Base-by-base conservation (phyloP, 2,797 vertebrate species). In the Vultur gryphus region DNA sequence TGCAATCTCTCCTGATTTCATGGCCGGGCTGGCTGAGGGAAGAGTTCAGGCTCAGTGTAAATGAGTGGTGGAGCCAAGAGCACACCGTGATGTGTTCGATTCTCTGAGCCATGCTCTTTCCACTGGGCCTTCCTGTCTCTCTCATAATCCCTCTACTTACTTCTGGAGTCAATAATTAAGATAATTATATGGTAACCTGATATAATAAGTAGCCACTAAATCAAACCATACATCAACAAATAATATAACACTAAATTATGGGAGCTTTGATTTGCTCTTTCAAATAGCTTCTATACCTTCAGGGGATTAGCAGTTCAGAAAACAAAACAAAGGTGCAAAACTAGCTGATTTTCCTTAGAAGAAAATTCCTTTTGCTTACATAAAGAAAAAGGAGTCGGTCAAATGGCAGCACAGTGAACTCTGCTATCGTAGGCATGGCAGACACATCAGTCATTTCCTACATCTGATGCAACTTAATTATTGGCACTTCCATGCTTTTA, bases 161-260 rank as follows among this genome's bases (percentile, higher is more conserved):
- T 94, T 94, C 65, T 96, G 43, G 72, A 97, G 94, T 95, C 89
- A 92, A 94, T 94, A 96, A 97, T 96, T 95, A 97, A 90, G 94
- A 93, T 96, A 96, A 96, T 96, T 96, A 97, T 81, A 97, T 75
- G 84, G 97, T 97, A 97, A 97, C 90, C 87, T 86, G 95, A 96
- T 97, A 97, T 90, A 96, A 95, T 95, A 95, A 97, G 94, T 96
- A 95, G 92, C 88, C 92, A 90, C 94, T 96, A 93, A 96, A 95
- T 94, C 94, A 97, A 96, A 93, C 81, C 90, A 94, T 87, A 92
- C 93, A 97, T 95, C 90, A 95, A 93, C 57, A 84, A 97, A 94
- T 95, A 95, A 96, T 83, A 51, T 79, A 97, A 85, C 92, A 80
- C 75, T 78, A 85, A 92, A 96, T 96, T 96, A 96, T 25, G 75